A percentile compares a stretch with the other conserved stretches of the same genome.
Conservation (phyloP, 2,113 vertebrate genomes). For the Petaurus breviceps region DNA sequence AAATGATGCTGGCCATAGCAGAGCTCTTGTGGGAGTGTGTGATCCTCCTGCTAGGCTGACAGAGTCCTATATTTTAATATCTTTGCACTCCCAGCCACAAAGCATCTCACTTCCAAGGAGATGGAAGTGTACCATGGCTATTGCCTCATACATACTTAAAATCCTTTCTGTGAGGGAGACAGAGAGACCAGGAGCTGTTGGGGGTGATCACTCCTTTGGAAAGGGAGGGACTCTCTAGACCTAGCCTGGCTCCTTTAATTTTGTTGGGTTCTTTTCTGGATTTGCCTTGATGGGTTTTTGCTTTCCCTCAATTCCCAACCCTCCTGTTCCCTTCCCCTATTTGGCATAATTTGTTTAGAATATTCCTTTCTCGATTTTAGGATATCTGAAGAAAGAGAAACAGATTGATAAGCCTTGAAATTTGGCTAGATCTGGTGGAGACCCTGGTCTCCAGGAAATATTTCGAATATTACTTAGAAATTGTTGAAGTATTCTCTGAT, state of each 20-base stretch:
- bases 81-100: constrained; percentile 48
- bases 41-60: constrained; percentile 16
- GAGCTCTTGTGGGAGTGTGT: background rate
- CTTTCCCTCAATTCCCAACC: background rate
- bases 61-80: constrained; percentile 13
- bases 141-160: constrained; percentile 26
- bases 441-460: background rate
- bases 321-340: background rate
- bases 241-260: background rate
- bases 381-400: background rate
- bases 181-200: background rate
- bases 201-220: background rate
- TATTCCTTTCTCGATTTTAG: background rate
- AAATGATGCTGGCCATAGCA: constrained; percentile 34
- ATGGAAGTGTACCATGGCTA: constrained; percentile 31
- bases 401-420: background rate
- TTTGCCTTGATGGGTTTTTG: background rate
- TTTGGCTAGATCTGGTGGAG: background rate
- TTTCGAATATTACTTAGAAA: background rate
- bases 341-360: background rate
- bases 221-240: background rate
- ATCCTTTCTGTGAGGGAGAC: background rate
- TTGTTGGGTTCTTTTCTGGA: no score
- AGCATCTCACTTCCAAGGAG: constrained; percentile 20
- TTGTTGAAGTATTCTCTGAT: background rate